Evolutionary conservation across 2,113 vertebrate genomes (phyloP).

Genomic region (Pseudopipra pipra): DNA sequence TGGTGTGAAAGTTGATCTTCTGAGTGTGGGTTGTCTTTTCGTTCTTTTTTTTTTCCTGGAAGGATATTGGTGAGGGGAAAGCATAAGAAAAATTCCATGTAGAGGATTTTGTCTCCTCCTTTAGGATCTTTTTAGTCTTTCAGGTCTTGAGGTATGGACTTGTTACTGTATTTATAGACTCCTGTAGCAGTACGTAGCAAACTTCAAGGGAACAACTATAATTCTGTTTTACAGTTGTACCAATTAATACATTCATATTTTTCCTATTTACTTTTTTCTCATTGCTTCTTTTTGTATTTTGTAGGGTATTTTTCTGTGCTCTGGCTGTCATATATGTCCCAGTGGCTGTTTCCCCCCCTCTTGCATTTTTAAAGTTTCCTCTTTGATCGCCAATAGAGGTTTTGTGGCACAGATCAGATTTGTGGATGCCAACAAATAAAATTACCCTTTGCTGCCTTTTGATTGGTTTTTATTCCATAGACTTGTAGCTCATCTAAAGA

Average conservation of each 20-base stretch:
- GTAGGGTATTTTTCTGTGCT: background rate
- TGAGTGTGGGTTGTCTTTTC: background rate
- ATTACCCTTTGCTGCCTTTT: background rate
- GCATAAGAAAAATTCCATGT: background rate
- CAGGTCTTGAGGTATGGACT: background rate
- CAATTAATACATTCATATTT: background rate
- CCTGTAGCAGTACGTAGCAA: background rate
- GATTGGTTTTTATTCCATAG: background rate
- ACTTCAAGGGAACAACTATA: background rate
- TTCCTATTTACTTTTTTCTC: background rate
- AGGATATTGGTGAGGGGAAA: background rate
- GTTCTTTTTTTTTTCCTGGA: background rate
- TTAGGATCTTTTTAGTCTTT: background rate
- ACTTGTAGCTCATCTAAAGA: background rate
- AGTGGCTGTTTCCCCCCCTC: background rate
- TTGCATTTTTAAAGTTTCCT: background rate
- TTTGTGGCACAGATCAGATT: background rate
- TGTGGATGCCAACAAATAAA: background rate
- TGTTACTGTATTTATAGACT: background rate
- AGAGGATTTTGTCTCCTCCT: background rate
- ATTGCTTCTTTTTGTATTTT: background rate
- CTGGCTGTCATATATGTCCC: background rate
- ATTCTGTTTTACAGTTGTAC: background rate
- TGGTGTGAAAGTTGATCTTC: background rate
- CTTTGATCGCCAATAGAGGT: background rate